phyloP scores from a whole-genome alignment of 2,113 vertebrate genomes.

The Spermophilus dauricus region DNA sequence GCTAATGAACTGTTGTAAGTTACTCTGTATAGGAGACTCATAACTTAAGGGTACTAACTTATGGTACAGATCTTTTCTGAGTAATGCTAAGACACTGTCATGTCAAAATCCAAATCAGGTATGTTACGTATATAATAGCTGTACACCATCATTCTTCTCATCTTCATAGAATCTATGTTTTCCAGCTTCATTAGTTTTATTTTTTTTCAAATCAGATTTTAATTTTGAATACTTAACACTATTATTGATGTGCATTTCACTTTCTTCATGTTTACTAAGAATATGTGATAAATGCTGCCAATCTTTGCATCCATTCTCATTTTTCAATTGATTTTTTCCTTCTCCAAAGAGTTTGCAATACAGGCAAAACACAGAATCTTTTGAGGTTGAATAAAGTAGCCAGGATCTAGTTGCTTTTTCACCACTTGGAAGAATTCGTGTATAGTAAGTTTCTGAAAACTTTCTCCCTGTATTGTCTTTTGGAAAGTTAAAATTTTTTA shows the following conservation, averaged over 20 bases:
- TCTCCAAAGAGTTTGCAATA: constrained; percentile 82
- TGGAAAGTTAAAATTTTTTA: constrained; percentile 82
- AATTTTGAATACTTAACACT: constrained; percentile 78
- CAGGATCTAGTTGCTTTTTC: constrained; percentile 79
- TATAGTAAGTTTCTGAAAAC: constrained; percentile 84
- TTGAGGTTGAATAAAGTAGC: constrained; percentile 81
- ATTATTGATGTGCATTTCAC: constrained; percentile 81
- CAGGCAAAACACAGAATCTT: constrained; percentile 82
- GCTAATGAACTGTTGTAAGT: constrained; percentile 8
- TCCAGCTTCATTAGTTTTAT: constrained; percentile 6
- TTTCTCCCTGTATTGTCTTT: constrained; percentile 83
- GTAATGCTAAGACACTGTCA: neutral
- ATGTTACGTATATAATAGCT: constrained; percentile 38
- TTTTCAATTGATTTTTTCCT: constrained; percentile 81
- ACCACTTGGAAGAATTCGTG: constrained; percentile 81
- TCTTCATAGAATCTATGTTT: constrained; percentile 2
- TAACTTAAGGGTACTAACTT: neutral
- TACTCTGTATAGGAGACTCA: neutral
- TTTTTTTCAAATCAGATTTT: constrained; percentile 69
- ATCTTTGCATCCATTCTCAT: constrained; percentile 82
- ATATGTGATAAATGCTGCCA: constrained; percentile 85
- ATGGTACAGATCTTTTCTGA: neutral
- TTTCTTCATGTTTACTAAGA: constrained; percentile 83
- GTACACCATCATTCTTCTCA: neutral
- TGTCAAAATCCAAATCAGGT: neutral